Base-by-base conservation (phyloP, 2,797 vertebrate species). In the Vipera latastei region DNA sequence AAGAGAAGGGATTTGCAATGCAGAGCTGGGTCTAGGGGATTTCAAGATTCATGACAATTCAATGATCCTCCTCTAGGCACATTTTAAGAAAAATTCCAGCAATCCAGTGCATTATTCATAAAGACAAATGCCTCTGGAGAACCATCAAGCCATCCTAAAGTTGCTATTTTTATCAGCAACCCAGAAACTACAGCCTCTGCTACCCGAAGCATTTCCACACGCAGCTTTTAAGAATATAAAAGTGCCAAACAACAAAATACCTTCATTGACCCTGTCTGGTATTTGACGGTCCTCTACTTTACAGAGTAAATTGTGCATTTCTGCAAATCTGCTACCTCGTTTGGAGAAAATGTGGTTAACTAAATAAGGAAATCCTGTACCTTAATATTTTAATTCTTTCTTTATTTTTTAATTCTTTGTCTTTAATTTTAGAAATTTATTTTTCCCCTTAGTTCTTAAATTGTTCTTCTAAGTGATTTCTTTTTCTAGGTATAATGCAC, bases 101-200 rank as follows among this genome's bases (percentile, higher is more conserved):
- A 95, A 96, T 95, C 87, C 16, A 56, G 13, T 86, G 53, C 86
- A 93, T 93, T 96, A 93, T 95, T 96, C 57, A 92, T 89, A 91
- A 95, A 96, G 95, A 93, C 93, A 95, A 96, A 96, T 92, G n/a
- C 91, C 94, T 95, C 94, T 92, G 53, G 95, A 97, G 93, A 96
- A 96, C 91, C n/a, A n/a, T 0, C 0, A 53, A 92, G 90, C 88
- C 91, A 65, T 93, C 93, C 90, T 55, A 94, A 97, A 95, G 61
- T 48, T 95, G 95, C 93, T 95, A 89, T 96, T 96, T 96, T 94
- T 96, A 95, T 93, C 95, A 96, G 95, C 96, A 96, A 95, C 94
- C 86, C 91, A 96, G 92, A 94, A 92, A 91, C 90, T 87, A 94
- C 95, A 96, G 90, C 92, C 93, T 91, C 90, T 93, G 92, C 87